These are phyloP conservation scores for Emydoidea blandingii DNA, from an alignment of 2,797 vertebrate species.

Conservation along the genomic window DNA sequence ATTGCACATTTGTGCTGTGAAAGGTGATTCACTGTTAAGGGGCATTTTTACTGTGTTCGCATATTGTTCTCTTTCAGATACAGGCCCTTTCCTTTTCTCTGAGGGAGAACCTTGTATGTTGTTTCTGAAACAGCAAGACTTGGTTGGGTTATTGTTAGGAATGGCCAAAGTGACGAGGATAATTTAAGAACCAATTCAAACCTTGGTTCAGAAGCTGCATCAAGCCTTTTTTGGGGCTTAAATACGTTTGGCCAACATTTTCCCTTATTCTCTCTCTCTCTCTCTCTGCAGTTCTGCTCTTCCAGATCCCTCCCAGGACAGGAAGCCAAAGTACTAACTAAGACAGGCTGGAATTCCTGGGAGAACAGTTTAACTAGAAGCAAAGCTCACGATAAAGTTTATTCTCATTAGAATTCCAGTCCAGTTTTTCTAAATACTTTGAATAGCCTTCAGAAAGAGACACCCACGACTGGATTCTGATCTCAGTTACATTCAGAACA, in stretches of 20 bases:
- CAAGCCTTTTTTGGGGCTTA: neutral
- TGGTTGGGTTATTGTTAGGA: neutral
- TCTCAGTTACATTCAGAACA: neutral
- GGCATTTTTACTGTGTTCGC: neutral
- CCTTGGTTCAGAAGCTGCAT: too few species aligned
- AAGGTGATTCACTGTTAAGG: neutral
- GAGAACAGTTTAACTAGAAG: neutral
- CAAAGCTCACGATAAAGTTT: neutral
- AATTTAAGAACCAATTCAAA: too few species aligned
- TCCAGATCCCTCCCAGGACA: neutral
- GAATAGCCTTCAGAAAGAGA: neutral
- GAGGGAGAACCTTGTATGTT: neutral
- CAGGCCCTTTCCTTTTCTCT: neutral
- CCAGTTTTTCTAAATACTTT: neutral
- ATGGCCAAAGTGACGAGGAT: neutral
- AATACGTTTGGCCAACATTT: neutral
- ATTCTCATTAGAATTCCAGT: neutral
- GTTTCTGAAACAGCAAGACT: neutral
- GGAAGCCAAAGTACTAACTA: neutral
- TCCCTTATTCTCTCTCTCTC: neutral
- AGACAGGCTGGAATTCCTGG: neutral
- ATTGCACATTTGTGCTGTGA: neutral
- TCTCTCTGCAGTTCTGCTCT: too few species aligned
- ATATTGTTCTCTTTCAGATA: neutral
- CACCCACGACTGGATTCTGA: neutral